Conservation (phyloP, 2,113 vertebrate species). For the Cochlearius cochlearius region DNA sequence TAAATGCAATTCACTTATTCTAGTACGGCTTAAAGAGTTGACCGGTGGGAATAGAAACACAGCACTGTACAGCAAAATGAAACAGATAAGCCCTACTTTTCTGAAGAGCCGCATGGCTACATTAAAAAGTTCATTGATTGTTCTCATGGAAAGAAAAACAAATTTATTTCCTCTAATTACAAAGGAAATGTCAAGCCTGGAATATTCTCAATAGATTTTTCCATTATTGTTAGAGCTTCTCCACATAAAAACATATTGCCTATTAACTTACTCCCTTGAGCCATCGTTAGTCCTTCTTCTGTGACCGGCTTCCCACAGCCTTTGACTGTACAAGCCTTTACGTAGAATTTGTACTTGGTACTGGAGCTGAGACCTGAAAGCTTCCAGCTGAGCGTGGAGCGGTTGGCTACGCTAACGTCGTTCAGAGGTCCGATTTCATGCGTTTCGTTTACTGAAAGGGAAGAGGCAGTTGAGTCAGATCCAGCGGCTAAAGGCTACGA, state of each 20-base stretch:
- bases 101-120: background rate
- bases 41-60: background rate
- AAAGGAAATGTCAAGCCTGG: background rate
- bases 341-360: slow-evolving; percentile 92
- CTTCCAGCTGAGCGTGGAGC: slow-evolving; percentile 75
- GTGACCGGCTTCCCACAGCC: slow-evolving; percentile 87
- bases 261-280: slow-evolving; percentile 85
- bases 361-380: slow-evolving; percentile 80
- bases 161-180: background rate
- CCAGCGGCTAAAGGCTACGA: background rate
- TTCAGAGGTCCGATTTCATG: slow-evolving; percentile 80
- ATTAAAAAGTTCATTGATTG: background rate
- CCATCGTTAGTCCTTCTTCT: slow-evolving; percentile 84
- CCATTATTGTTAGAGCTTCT: background rate
- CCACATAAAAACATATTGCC: background rate
- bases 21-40: background rate
- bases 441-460: slow-evolving; percentile 87
- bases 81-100: background rate
- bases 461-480: background rate
- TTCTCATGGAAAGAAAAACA: background rate
- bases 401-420: slow-evolving; percentile 78
- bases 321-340: slow-evolving; percentile 84
- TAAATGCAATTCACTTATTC: background rate
- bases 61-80: background rate
- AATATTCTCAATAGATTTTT: background rate